A percentile compares a stretch with the other conserved stretches of the same genome.
phyloP scores from a whole-genome alignment of 2,113 vertebrate genomes.

The Takifugu flavidus region DNA sequence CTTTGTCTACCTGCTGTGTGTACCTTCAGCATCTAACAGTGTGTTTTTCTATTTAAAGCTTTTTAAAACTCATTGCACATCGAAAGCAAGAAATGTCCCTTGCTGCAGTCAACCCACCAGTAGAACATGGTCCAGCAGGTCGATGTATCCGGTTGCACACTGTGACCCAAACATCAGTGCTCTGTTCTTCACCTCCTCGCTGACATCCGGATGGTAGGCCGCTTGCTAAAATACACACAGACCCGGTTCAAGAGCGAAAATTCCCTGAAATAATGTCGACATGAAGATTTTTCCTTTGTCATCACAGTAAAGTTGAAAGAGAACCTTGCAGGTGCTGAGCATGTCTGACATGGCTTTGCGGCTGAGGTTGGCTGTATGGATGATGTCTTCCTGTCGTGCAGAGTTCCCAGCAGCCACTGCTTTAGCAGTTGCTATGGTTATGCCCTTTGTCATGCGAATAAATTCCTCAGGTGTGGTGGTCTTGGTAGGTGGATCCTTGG shows the following conservation, averaged over 20 bases:
- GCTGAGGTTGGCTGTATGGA: constrained; percentile 95
- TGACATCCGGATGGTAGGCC: constrained; percentile 87
- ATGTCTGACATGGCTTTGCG: constrained; percentile 96
- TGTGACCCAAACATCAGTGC: constrained; percentile 86
- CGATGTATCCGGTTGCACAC: constrained; percentile 89
- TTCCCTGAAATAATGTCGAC: neutral
- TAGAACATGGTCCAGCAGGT: constrained; percentile 91
- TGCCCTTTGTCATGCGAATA: constrained; percentile 98
- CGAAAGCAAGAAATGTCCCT: neutral
- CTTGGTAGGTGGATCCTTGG: constrained; percentile 85
- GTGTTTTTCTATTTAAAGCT: too few species aligned
- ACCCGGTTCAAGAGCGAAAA: neutral
- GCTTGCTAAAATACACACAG: constrained; percentile 82
- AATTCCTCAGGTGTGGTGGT: constrained; percentile 93
- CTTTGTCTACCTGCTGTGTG: too few species aligned
- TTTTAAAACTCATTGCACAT: too few species aligned
- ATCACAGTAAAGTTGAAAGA: neutral
- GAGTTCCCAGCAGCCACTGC: constrained; percentile 97
- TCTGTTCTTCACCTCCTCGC: constrained; percentile 81
- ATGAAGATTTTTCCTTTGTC: neutral
- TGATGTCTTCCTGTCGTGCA: constrained; percentile 92
- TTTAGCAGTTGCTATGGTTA: constrained; percentile 97
- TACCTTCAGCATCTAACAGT: too few species aligned
- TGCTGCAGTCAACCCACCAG: constrained; percentile 68
- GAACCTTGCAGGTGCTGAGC: constrained; percentile 82